These are phyloP conservation scores for Labeo rohita DNA, from an alignment of 2,113 vertebrate species.

Conservation along the genomic window DNA sequence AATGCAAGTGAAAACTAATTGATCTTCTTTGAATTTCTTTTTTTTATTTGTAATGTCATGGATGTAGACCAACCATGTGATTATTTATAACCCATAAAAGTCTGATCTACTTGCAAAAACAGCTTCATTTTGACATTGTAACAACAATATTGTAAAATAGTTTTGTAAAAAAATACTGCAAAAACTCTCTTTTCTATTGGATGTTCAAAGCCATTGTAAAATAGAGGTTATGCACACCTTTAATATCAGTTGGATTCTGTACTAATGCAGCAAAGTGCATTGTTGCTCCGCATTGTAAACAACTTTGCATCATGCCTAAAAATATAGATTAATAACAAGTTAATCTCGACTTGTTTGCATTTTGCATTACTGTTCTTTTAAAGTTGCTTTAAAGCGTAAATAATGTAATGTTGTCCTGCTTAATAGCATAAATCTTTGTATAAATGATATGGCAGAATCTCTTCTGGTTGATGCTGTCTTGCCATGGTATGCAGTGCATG, in stretches of 20 bases:
- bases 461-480: not conserved
- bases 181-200: not conserved
- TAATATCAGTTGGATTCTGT: not conserved
- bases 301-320: slow-evolving; percentile 3
- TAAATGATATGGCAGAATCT: not conserved
- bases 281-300: not conserved
- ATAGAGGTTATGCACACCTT: not conserved
- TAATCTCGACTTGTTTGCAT: not conserved
- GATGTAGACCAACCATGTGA: too few species aligned
- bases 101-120: not conserved
- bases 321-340: not conserved
- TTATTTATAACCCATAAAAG: too few species aligned
- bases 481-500: not conserved
- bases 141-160: not conserved
- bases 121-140: not conserved
- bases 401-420: not conserved
- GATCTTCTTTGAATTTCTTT: not conserved
- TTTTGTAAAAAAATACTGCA: not conserved
- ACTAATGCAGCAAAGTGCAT: not conserved
- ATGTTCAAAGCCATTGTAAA: not conserved
- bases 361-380: not conserved
- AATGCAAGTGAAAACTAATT: not conserved
- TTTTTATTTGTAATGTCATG: not conserved
- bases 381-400: not conserved
- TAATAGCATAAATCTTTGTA: not conserved